These are phyloP conservation scores for Luehdorfia chinensis DNA, from an alignment of 1,140 invertebrate genomes.

Conservation along the genomic window DNA sequence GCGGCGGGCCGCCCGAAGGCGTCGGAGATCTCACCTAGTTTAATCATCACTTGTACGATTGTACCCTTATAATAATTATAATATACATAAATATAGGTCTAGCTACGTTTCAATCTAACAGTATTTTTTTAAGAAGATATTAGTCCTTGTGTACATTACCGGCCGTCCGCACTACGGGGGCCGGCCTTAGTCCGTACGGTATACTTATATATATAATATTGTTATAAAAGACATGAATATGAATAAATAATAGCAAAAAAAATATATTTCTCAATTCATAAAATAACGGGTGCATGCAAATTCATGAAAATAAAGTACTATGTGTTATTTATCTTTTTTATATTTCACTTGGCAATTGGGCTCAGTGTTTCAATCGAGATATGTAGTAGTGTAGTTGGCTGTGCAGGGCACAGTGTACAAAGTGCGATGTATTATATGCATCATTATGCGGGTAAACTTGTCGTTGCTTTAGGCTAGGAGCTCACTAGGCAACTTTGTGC, in stretches of 20 bases:
- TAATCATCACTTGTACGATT: constrained; percentile 71
- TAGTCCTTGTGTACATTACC: constrained; percentile 73
- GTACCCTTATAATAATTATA: constrained; percentile 67
- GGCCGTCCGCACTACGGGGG: constrained; percentile 51
- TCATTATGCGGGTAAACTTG: background rate
- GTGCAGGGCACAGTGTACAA: constrained; percentile 30
- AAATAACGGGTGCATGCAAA: constrained; percentile 74
- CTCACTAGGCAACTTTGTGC: background rate
- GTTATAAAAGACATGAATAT: constrained; percentile 73
- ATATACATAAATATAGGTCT: constrained; percentile 73
- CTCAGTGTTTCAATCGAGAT: constrained; percentile 68
- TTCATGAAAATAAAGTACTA: constrained; percentile 68
- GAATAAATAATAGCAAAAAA: constrained; percentile 70
- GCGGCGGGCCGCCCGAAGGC: constrained; percentile 59
- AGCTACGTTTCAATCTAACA: constrained; percentile 76
- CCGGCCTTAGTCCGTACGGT: constrained; percentile 67
- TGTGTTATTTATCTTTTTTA: constrained; percentile 77
- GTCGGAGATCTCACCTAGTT: constrained; percentile 73
- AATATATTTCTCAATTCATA: constrained; percentile 74
- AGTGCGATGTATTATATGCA: background rate
- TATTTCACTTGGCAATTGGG: constrained; percentile 65
- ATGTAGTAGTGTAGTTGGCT: constrained; percentile 40
- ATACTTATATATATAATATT: constrained; percentile 71
- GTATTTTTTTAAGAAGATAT: constrained; percentile 77
- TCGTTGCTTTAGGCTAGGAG: background rate